Conservation (phyloP, 2,113 vertebrate species). For the Tetraodon nigroviridis region DNA sequence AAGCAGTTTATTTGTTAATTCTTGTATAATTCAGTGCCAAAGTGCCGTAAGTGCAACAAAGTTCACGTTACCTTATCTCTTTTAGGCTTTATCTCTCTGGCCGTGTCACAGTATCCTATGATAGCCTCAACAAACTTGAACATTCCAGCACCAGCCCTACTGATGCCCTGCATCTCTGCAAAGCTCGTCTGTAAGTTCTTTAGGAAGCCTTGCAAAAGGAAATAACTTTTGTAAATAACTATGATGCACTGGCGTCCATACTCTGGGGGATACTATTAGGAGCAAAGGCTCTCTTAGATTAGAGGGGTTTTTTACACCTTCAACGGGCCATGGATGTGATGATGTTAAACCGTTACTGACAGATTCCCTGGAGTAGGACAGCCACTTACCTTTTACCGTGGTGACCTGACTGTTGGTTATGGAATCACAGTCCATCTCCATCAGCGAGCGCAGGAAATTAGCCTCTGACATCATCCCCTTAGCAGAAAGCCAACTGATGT, state of each 20-base stretch:
- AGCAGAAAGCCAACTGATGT: slow-evolving; percentile 90
- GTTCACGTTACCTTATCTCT: slow-evolving; percentile 82
- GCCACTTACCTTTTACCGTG: slow-evolving; percentile 79
- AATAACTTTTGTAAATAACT: neutral
- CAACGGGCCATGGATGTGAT: neutral
- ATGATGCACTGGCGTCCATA: too few species aligned
- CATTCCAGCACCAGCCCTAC: slow-evolving; percentile 93
- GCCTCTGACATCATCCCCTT: slow-evolving; percentile 97
- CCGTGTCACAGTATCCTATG: slow-evolving; percentile 90
- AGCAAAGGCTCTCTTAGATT: neutral
- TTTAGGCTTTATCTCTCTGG: slow-evolving; percentile 89
- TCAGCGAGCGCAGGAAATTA: slow-evolving; percentile 85
- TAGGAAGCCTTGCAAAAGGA: slow-evolving; percentile 77
- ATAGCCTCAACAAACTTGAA: slow-evolving; percentile 92
- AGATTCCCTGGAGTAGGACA: neutral
- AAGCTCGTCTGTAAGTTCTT: slow-evolving; percentile 83
- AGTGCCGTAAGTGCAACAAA: neutral
- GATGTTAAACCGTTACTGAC: neutral
- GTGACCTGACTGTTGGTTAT: slow-evolving; percentile 80
- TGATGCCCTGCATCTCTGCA: slow-evolving; percentile 90
- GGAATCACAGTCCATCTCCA: slow-evolving; percentile 88
- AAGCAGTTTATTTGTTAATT: neutral
- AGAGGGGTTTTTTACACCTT: neutral
- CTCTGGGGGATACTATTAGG: too few species aligned
- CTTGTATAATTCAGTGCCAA: neutral